Conservation (phyloP, 2,888 invertebrate species). For the Diplazon laetatorius region DNA sequence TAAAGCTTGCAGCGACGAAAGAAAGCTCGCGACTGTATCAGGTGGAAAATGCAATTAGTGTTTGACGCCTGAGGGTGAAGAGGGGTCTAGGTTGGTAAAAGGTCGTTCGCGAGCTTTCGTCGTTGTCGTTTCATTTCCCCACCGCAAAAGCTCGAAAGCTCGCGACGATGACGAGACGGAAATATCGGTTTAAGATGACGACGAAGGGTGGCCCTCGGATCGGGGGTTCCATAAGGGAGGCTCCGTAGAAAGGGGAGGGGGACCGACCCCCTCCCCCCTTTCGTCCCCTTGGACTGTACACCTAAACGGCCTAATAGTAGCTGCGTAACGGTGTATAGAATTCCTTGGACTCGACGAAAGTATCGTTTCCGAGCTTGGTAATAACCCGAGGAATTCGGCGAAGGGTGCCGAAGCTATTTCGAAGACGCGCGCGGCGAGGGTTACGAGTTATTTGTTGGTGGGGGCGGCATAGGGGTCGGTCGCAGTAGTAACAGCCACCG, state of each 20-base stretch:
- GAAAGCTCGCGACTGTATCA: slow-evolving; percentile 51
- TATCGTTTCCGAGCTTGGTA: slow-evolving; percentile 57
- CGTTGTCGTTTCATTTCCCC: slow-evolving; percentile 30
- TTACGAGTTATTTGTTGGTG: too few relatives aligned
- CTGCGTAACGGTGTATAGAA: background rate
- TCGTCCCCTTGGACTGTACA: background rate
- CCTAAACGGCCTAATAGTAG: background rate
- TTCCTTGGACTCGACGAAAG: slow-evolving; percentile 47
- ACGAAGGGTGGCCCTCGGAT: slow-evolving; percentile 24
- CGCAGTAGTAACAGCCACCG: background rate
- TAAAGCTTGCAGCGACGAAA: background rate
- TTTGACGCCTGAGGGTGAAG: slow-evolving; percentile 30
- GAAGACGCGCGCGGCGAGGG: slow-evolving; percentile 44
- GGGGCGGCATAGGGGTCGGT: too few relatives aligned
- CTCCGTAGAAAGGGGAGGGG: too few relatives aligned
- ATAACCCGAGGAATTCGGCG: slow-evolving; percentile 58
- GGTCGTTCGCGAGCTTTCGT: slow-evolving; percentile 19
- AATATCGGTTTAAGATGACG: slow-evolving; percentile 31
- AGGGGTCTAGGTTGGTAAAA: background rate
- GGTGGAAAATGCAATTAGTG: slow-evolving; percentile 59
- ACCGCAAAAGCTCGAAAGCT: background rate
- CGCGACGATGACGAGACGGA: slow-evolving; percentile 1
- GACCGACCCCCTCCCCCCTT: too few relatives aligned
- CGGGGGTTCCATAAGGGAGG: slow-evolving; percentile 10
- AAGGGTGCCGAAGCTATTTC: slow-evolving; percentile 50